These are phyloP conservation scores for Microctenopoma lineatum DNA, from an alignment of 2,797 vertebrate species.

Conservation along the genomic window DNA sequence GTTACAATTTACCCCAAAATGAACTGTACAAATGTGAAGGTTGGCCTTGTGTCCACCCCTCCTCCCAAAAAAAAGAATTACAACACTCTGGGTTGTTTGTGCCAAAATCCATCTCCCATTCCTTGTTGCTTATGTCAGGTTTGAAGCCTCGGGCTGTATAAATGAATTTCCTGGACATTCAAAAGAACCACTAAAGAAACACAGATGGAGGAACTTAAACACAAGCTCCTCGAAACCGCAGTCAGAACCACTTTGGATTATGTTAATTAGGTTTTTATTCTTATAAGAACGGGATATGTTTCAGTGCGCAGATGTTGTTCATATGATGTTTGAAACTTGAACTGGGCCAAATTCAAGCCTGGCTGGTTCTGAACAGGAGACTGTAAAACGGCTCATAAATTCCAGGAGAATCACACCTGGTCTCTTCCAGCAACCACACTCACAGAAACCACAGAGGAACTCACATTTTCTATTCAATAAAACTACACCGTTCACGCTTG, in stretches of 20 bases:
- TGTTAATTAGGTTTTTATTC: not conserved
- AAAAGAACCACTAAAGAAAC: slow-evolving; percentile 15
- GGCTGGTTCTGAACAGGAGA: slow-evolving; percentile 33
- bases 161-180: slow-evolving; percentile 10
- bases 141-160: slow-evolving; percentile 3
- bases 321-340: not conserved
- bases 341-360: not conserved
- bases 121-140: slow-evolving; percentile 64
- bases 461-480: not conserved
- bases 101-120: slow-evolving; percentile 65
- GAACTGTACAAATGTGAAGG: not conserved
- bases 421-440: slow-evolving; percentile 6
- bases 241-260: not conserved
- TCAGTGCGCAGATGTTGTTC: not conserved
- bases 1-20: slow-evolving; percentile 6
- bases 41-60: slow-evolving; percentile 7
- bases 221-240: not conserved
- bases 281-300: not conserved
- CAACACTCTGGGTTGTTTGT: slow-evolving; percentile 41
- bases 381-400: slow-evolving; percentile 67
- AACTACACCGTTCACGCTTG: not conserved
- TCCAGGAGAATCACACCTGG: slow-evolving; percentile 42
- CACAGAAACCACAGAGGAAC: not conserved
- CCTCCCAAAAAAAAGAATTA: slow-evolving; percentile 1
- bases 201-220: slow-evolving; percentile 33